Base-by-base conservation (phyloP, 2,113 vertebrate species). In the Morone chrysops region DNA sequence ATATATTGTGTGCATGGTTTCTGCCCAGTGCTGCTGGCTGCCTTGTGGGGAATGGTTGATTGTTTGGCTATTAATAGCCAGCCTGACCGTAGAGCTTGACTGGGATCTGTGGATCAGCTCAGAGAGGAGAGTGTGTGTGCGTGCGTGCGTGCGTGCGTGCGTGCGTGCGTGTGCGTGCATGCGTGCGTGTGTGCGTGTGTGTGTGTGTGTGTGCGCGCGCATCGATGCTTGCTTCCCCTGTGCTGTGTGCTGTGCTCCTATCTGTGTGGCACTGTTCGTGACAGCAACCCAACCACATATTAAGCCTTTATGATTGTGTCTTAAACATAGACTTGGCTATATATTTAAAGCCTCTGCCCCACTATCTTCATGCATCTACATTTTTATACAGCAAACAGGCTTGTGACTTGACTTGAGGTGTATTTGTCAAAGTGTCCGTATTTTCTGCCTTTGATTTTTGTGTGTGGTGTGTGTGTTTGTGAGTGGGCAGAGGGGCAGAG, bases 61-160 rank as follows among this genome's bases (percentile, higher is more conserved):
- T 91, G 90, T 92, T 88, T 16, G 56, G 69, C 93, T 94, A 94
- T 93, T 93, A 91, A 94, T 94, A 94, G 92, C 81, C 10, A 5
- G 60, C 74, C 77, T 84, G 38, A 74, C 80, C 63, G 63, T 62
- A 69, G 90, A 91, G 88, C 41, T 85, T 72, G 78, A 69, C 83
- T 70, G 69, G 80, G 59, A 86, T 91, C 70, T 70, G 84, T 83
- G 78, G 74, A 82, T 82, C 78, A 79, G 81, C 85, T 85, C 78
- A 43, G 45, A 65, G 82, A 66, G 59, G 43, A 86, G 72, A 45
- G 78, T 47, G 36, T 14, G 8, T 68, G 43, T 76, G 59, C 60
- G 54, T n/a, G n/a, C n/a, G n/a, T n/a, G n/a, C n/a, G n/a, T n/a
- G n/a, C n/a, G n/a, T n/a, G n/a, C n/a, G n/a, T n/a, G n/a, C n/a